These are phyloP conservation scores for Anser brachyrhynchus DNA, from an alignment of 2,113 vertebrate species.

Conservation along the genomic window DNA sequence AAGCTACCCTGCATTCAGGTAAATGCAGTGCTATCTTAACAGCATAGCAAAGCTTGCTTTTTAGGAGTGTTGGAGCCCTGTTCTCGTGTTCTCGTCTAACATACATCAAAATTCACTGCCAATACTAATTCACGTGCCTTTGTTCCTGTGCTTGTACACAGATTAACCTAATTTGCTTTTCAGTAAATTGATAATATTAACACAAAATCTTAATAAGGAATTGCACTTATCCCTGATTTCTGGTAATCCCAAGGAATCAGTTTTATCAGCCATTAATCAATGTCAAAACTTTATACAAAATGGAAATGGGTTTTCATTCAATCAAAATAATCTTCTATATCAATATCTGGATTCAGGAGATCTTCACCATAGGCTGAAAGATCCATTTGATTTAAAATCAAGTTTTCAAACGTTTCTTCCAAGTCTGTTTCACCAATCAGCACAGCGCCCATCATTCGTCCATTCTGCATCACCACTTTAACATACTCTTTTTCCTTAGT, in stretches of 20 bases:
- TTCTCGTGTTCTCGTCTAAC: background rate
- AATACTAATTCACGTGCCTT: background rate
- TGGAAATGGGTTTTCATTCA: constrained; percentile 53
- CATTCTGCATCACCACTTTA: constrained; percentile 88
- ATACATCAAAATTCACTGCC: background rate
- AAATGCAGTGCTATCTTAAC: background rate
- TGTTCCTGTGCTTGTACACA: background rate
- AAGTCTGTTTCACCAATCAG: constrained; percentile 94
- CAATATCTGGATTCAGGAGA: constrained; percentile 91
- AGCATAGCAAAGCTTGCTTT: background rate
- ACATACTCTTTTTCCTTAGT: constrained; percentile 91
- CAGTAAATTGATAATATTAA: background rate
- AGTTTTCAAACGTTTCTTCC: constrained; percentile 98
- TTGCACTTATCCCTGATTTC: background rate
- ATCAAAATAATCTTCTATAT: constrained; percentile 98
- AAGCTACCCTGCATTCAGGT: fast-evolving
- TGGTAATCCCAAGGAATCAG: background rate
- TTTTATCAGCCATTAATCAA: background rate
- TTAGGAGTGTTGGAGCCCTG: background rate
- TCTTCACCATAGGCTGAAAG: constrained; percentile 90
- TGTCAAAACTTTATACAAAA: background rate
- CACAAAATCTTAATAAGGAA: background rate
- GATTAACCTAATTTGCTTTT: background rate
- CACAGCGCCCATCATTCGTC: constrained; percentile 92
- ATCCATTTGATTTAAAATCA: constrained; percentile 97